Evolutionary conservation across 1,140 invertebrate genomes (phyloP), one percentile per base, ranked within the genome.

Genomic region (Melitaea cinxia): DNA sequence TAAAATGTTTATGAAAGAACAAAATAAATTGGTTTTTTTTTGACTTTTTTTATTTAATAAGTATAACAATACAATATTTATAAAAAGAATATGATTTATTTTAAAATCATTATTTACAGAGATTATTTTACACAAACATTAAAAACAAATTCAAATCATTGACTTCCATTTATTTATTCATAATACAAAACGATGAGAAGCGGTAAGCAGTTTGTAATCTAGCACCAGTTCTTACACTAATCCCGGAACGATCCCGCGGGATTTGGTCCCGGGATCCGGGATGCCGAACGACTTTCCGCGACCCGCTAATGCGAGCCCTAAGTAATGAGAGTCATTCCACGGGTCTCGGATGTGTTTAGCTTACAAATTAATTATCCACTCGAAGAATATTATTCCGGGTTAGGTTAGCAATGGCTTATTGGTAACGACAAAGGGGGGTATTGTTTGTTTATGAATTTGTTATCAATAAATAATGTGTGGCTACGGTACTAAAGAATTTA

Each of bases 231-330:
- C 42, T 47, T 47, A 47, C 10, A 4, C 2, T 47, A 47, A 47
- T 47, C 42, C 42, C 42, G 42, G 21, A 23, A 19, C 42, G 12
- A 47, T 47, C 52, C 52, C 52, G 24, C 52, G 52, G 28, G n/a
- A n/a, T n/a, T n/a, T n/a, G n/a, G n/a, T n/a, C 52, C n/a, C 52
- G 52, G 28, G 52, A 54, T 30, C 28, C 52, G 26, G 26, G 30
- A 33, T 54, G 52, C 52, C 28, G 24, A 19, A 33, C 12, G 52
- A 53, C 50, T 15, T 53, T n/a, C 28, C 26, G 50, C 50, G 50
- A 53, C 12, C 50, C 50, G 50, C 24, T 53, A 53, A 53, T 53
- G 50, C 26, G n/a, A 26, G 24, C 50, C 30, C 24, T 37, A 37
- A 53, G 50, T 53, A 53, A 53, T 28, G 50, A 53, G 50, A n/a